Base-by-base conservation (phyloP, 2,797 vertebrate genomes). In the Fistularia commersonii region DNA sequence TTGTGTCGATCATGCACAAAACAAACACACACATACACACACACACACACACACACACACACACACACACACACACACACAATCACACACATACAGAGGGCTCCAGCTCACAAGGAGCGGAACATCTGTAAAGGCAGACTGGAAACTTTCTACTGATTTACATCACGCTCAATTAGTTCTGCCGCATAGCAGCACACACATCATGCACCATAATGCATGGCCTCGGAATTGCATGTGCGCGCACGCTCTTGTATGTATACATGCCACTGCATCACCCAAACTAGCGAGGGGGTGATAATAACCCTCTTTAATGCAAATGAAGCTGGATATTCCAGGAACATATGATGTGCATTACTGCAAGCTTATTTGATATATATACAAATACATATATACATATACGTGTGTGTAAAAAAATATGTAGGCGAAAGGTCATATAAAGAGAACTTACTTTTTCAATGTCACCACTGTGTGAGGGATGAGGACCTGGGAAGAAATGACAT, bases 381-480 rank as follows among this genome's bases (percentile, higher is more conserved):
- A n/a, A n/a, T n/a, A n/a, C n/a, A n/a, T n/a, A n/a, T n/a, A n/a
- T n/a, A n/a, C n/a, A n/a, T n/a, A n/a, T n/a, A n/a, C n/a, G n/a
- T n/a, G n/a, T n/a, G n/a, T n/a, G n/a, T n/a, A n/a, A n/a, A n/a
- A n/a, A n/a, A n/a, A n/a, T n/a, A n/a, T n/a, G n/a, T n/a, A n/a
- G n/a, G n/a, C n/a, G n/a, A n/a, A n/a, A n/a, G n/a, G n/a, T n/a
- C n/a, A n/a, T n/a, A n/a, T n/a, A n/a, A n/a, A 67, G 48, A 58
- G 31, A 74, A 88, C 87, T 88, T 78, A 91, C 91, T 86, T 90
- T 90, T 70, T 92, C 91, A 78, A 87, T 87, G 67, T 91, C 90
- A 56, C 80, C 82, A 53, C 78, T 75, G 66, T 88, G 83, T 59
- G 89, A 85, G 31, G 88, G 87, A 83, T 87, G 77, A 9, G 85